A percentile compares a stretch with the other conserved stretches of the same genome.
Conservation (phyloP, 2,113 vertebrate genomes). For the Procavia capensis region DNA sequence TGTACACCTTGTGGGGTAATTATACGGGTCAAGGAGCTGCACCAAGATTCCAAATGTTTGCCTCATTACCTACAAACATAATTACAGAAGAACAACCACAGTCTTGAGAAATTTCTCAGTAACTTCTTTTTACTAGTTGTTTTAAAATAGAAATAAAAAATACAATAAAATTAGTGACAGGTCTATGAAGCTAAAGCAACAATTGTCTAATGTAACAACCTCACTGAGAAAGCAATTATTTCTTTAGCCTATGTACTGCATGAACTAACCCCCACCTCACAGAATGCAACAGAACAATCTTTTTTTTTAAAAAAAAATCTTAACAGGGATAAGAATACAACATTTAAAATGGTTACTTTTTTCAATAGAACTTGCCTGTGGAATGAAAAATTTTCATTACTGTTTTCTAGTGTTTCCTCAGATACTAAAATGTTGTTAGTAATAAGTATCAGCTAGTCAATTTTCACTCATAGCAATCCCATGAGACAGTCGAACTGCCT, state of each 20-base stretch:
- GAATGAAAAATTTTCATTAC: neutral
- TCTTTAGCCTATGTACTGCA: neutral
- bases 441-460: neutral
- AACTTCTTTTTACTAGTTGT: neutral
- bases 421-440: neutral
- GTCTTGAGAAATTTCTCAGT: neutral
- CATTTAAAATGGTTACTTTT: neutral
- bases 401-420: neutral
- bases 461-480: neutral
- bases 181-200: neutral
- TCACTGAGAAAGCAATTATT: neutral
- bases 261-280: neutral
- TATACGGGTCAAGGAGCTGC: neutral
- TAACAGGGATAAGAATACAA: neutral
- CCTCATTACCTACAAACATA: neutral
- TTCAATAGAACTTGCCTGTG: neutral
- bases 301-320: neutral
- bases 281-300: neutral
- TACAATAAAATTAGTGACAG: neutral
- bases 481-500: neutral
- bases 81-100: neutral
- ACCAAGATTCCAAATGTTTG: neutral
- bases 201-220: neutral
- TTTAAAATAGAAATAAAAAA: neutral
- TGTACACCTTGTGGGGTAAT: neutral